A percentile compares a stretch with the other conserved stretches of the same genome.
These are phyloP conservation scores for Hypercompe scribonia DNA, from an alignment of 2,888 invertebrate species.

Conservation along the genomic window DNA sequence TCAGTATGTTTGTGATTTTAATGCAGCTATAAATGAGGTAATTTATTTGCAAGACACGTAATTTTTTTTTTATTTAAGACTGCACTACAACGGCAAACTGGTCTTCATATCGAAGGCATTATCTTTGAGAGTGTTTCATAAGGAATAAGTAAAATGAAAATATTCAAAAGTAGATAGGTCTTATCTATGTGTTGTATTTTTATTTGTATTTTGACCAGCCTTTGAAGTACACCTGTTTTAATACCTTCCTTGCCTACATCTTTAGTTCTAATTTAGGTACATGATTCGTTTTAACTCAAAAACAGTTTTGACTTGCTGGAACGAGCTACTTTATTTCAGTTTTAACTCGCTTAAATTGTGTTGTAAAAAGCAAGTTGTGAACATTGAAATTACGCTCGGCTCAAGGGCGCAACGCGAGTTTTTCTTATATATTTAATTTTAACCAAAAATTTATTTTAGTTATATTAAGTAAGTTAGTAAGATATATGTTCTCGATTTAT, in stretches of 20 bases:
- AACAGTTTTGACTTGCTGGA: background rate
- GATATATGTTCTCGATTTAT: background rate
- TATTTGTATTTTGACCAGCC: too few species aligned
- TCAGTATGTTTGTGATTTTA: background rate
- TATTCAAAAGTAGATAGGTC: too few species aligned
- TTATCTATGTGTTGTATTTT: too few species aligned
- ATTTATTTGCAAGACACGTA: background rate
- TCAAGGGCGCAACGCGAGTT: background rate
- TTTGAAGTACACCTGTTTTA: too few species aligned
- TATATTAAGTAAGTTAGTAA: background rate
- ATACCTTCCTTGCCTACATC: too few species aligned
- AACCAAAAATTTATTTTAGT: background rate
- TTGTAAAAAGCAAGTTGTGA: background rate
- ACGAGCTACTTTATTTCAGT: background rate
- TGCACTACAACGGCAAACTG: background rate
- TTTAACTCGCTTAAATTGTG: background rate
- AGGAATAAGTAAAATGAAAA: too few species aligned
- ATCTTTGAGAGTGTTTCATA: too few species aligned
- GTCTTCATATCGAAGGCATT: too few species aligned
- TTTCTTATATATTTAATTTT: too few species aligned
- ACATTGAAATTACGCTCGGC: background rate
- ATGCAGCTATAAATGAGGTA: slow-evolving; percentile 5
- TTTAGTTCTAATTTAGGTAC: background rate
- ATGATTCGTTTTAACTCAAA: background rate
- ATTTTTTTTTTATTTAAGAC: background rate